These are phyloP conservation scores for Oscheius sp. DNA, from an alignment of 1,140 invertebrate species.

Conservation along the genomic window DNA sequence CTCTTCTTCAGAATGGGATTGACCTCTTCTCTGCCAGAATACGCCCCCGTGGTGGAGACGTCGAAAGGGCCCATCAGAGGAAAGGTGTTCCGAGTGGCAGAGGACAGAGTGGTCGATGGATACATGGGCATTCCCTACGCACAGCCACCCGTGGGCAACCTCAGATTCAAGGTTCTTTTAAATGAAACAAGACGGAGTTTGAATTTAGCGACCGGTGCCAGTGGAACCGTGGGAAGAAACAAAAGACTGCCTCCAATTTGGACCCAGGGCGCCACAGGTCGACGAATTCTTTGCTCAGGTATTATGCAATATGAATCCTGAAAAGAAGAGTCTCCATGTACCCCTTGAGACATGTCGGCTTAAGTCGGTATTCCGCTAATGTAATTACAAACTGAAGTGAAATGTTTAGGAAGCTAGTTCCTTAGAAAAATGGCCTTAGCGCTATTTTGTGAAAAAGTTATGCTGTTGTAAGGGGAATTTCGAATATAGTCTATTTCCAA, in stretches of 20 bases:
- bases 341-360: neutral
- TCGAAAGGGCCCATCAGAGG: conserved; percentile 36
- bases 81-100: conserved; percentile 39
- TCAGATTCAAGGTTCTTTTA: conserved; percentile 49
- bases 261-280: conserved; percentile 39
- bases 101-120: conserved; percentile 44
- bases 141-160: conserved; percentile 38
- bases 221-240: conserved; percentile 37
- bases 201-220: conserved; percentile 45
- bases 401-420: too few species aligned
- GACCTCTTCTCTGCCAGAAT: neutral
- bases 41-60: neutral
- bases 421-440: too few species aligned
- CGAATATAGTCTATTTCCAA: too few species aligned
- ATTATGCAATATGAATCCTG: neutral
- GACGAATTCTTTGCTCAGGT: conserved; percentile 42
- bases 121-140: conserved; percentile 55
- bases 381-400: too few species aligned
- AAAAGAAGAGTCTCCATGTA: neutral
- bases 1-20: neutral
- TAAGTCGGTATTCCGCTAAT: too few species aligned
- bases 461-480: too few species aligned
- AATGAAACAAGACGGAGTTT: conserved; percentile 24
- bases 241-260: conserved; percentile 38
- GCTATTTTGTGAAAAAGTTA: too few species aligned